Evolutionary conservation across 2,113 vertebrate species (phyloP).

Genomic region (Paralichthys olivaceus): DNA sequence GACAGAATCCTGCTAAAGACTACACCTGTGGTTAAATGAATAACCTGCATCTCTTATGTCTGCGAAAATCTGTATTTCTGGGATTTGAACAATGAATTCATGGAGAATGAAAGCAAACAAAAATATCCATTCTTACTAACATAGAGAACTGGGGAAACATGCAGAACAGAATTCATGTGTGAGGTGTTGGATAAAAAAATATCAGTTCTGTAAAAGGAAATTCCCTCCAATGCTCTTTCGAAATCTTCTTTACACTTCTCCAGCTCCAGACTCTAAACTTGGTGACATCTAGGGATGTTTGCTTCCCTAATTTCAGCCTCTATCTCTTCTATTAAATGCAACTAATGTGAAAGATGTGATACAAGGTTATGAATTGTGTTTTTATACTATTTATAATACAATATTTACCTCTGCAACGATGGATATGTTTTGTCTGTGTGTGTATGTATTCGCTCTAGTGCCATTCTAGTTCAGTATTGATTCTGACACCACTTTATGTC

Average conservation of each 20-base stretch:
- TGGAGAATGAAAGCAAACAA: not conserved
- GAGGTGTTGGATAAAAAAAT: not conserved
- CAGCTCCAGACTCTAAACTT: not conserved
- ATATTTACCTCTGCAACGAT: too few species aligned
- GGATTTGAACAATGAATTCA: not conserved
- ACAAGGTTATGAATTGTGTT: not conserved
- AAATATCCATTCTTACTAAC: not conserved
- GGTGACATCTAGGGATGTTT: not conserved
- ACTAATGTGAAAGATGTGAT: not conserved
- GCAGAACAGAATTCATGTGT: not conserved
- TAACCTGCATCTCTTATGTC: not conserved
- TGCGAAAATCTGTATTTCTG: conserved; percentile 5
- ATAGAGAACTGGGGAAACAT: not conserved
- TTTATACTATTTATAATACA: too few species aligned
- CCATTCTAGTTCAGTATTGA: too few species aligned
- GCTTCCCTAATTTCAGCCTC: not conserved
- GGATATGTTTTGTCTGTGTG: too few species aligned
- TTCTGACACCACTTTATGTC: too few species aligned
- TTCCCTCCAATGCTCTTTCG: not conserved
- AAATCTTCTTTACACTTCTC: not conserved
- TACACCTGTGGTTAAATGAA: conserved; percentile 5
- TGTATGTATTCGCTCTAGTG: too few species aligned
- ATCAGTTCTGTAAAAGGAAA: not conserved
- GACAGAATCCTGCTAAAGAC: conserved; percentile 25
- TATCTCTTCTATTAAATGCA: not conserved